Evolutionary conservation across 2,888 invertebrate species (phyloP).

Genomic region (Fabriciana adippe): DNA sequence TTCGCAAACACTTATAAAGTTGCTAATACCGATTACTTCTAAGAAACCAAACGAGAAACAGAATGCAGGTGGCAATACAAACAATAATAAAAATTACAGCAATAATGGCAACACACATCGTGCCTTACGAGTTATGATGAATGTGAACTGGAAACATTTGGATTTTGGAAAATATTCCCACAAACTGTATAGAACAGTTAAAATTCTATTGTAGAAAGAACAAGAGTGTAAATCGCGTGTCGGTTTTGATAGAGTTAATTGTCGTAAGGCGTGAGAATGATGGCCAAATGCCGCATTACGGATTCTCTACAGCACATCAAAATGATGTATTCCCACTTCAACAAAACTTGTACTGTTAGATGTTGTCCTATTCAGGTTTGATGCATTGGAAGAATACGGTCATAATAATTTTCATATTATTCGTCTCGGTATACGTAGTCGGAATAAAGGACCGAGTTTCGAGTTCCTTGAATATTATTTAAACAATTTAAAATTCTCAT

Average conservation of each 20-base stretch:
- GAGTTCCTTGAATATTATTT: conserved; percentile 13
- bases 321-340: conserved; percentile 47
- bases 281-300: conserved; percentile 57
- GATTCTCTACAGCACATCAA: conserved; percentile 68
- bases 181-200: conserved; percentile 13
- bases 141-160: conserved; percentile 38
- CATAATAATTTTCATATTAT: conserved; percentile 25
- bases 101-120: conserved; percentile 29
- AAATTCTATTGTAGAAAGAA: background rate
- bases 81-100: conserved; percentile 35
- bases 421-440: conserved; percentile 16
- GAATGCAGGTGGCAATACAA: conserved; percentile 25
- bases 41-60: conserved; percentile 11
- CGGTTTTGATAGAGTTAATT: conserved; percentile 24
- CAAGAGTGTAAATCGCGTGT: conserved; percentile 24
- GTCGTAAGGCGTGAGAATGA: conserved; percentile 59
- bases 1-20: background rate
- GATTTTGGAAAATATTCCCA: conserved; percentile 39
- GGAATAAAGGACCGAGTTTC: conserved; percentile 15
- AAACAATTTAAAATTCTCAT: conserved; percentile 3
- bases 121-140: conserved; percentile 31
- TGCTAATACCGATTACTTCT: conserved; percentile 7
- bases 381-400: conserved; percentile 35
- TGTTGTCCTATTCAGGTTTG: conserved; percentile 43
- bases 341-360: conserved; percentile 43